Evolutionary conservation across 2,797 vertebrate genomes (phyloP), one percentile per base, ranked within the genome.

Genomic region (Leptodactylus fallax): DNA sequence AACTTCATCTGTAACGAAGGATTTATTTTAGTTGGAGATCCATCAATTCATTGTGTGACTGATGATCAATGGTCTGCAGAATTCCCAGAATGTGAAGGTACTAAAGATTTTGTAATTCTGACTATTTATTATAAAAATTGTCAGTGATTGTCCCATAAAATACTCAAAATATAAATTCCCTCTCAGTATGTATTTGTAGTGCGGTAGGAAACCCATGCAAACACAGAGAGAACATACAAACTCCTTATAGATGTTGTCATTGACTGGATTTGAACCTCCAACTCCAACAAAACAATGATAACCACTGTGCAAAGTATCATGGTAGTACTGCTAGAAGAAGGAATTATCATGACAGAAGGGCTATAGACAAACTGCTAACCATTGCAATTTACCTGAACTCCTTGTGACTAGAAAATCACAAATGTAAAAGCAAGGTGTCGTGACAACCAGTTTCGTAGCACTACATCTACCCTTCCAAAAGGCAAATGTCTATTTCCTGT

Each of bases 21-120:
- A 5, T 3, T 67, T 53, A 58, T 6, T 0, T 47, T 85, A n/a
- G 61, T 17, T 21, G 82, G 87, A 0, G 13, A 78, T 19, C 16
- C 23, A 11, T 36, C 45, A 72, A 14, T 74, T n/a, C 45, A 55
- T 1, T 88, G 87, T 21, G 1, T 25, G 1, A 51, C 55, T 80
- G 19, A 56, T 63, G 77, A 56, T 51, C 19, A 45, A 5, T 88
- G 87, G 87, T 63, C n/a, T 23, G 65, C 47, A 49, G 17, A 51
- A 61, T 6, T 14, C 17, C 87, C 87, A 45, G 55, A 21, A 65
- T 88, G 87, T 81, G 14, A 80, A 88, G 87, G 87, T 88, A 88
- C 19, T 76, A 23, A 49, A 36, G 49, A 23, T 76, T 14, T n/a
- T 51, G 19, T 23, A n/a, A 76, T 23, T 53, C 72, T 76, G 47